A percentile compares a stretch with the other conserved stretches of the same genome.
These are phyloP conservation scores for Paedocypris sp. DNA, from an alignment of 2,113 vertebrate species.

Conservation along the genomic window DNA sequence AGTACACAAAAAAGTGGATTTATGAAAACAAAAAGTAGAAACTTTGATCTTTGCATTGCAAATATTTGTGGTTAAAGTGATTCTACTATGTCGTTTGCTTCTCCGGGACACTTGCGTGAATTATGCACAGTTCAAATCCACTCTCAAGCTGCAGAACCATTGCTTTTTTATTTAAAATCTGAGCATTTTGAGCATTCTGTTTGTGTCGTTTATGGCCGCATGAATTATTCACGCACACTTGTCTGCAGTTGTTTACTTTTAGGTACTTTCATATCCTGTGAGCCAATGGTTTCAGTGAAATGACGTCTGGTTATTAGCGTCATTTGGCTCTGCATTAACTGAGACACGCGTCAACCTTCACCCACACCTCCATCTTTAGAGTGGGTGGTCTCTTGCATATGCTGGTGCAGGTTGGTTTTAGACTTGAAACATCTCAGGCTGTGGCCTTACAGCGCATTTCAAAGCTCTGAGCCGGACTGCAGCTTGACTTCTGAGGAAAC, in stretches of 20 bases:
- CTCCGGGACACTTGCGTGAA: too few species aligned
- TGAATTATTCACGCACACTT: background rate
- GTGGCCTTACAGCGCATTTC: slow-evolving; percentile 50
- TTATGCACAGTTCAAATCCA: too few species aligned
- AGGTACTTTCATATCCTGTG: background rate
- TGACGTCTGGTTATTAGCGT: background rate
- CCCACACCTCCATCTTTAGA: slow-evolving; percentile 5
- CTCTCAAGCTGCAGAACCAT: too few species aligned
- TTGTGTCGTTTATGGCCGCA: background rate
- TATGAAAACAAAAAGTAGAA: too few species aligned
- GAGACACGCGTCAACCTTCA: background rate
- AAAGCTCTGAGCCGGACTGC: slow-evolving; percentile 53
- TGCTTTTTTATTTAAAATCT: too few species aligned
- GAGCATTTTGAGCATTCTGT: too few species aligned
- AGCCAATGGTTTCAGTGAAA: background rate
- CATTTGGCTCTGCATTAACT: background rate
- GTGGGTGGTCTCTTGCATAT: background rate
- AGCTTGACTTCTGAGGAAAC: slow-evolving; percentile 56
- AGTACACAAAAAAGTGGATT: too few species aligned
- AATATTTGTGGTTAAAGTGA: too few species aligned
- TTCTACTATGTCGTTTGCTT: too few species aligned
- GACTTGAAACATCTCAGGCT: slow-evolving; percentile 45
- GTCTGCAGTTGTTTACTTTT: background rate
- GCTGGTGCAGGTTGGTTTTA: slow-evolving; percentile 5
- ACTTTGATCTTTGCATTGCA: too few species aligned